phyloP scores from a whole-genome alignment of 2,113 vertebrate species.

The Lasiurus borealis region DNA sequence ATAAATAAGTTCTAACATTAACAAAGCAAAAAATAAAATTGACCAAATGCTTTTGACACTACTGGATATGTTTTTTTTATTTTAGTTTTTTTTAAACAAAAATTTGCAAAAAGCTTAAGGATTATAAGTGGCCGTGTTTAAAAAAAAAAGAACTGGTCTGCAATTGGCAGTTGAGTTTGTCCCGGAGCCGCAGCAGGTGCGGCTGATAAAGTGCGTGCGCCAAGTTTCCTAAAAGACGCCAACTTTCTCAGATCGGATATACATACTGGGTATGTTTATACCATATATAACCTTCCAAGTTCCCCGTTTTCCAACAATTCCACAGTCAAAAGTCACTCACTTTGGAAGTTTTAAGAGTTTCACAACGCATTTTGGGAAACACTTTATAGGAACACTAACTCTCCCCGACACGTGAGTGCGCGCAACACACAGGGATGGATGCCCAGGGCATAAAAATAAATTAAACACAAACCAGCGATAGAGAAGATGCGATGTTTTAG shows the following conservation, averaged over 20 bases:
- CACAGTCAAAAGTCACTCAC: constrained; percentile 17
- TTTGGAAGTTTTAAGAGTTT: constrained; percentile 40
- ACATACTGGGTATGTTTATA: constrained; percentile 15
- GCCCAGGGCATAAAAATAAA: constrained; percentile 54
- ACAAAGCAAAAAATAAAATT: constrained; percentile 87
- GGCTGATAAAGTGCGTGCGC: constrained; percentile 94
- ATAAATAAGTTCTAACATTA: constrained; percentile 94
- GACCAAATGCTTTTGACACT: constrained; percentile 87
- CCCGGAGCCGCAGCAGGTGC: constrained; percentile 76
- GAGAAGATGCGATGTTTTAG: constrained; percentile 69
- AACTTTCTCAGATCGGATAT: not conserved
- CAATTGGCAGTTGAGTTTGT: constrained; percentile 91
- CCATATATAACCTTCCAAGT: not conserved
- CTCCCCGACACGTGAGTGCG: constrained; percentile 41
- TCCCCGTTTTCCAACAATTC: not conserved
- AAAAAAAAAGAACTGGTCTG: constrained; percentile 82
- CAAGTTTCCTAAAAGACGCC: constrained; percentile 75
- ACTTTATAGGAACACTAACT: constrained; percentile 49
- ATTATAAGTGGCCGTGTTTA: constrained; percentile 89
- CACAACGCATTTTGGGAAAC: constrained; percentile 39
- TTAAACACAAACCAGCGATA: constrained; percentile 67
- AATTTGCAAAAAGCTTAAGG: constrained; percentile 71
- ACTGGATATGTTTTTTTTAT: constrained; percentile 59
- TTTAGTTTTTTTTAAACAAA: constrained; percentile 77
- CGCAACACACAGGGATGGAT: constrained; percentile 28